Percentiles rank a stretch among this genome's conserved stretches.
These are phyloP conservation scores for Drosophila miranda DNA, from an alignment of 1,140 invertebrate genomes.

Conservation along the genomic window DNA sequence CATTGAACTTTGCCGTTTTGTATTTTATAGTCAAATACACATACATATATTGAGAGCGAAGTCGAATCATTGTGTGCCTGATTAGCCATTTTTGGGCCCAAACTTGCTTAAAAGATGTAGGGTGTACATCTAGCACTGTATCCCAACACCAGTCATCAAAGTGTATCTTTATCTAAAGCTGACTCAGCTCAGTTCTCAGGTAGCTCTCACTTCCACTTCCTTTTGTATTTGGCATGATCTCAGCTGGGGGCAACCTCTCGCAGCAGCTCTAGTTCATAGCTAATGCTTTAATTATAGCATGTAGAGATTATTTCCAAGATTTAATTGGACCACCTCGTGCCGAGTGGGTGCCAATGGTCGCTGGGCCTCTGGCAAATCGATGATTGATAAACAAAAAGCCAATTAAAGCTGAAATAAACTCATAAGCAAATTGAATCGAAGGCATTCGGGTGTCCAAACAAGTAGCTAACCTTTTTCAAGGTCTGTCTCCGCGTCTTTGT, in stretches of 20 bases:
- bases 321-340: slow-evolving; percentile 49
- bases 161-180: background rate
- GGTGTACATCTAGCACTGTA: too few relatives aligned
- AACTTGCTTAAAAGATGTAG: too few relatives aligned
- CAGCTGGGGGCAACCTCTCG: slow-evolving; percentile 44
- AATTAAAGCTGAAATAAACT: slow-evolving; percentile 37
- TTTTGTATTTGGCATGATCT: slow-evolving; percentile 24
- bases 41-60: slow-evolving; percentile 14
- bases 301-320: slow-evolving; percentile 20
- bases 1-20: slow-evolving; percentile 59
- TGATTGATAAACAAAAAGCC: slow-evolving; percentile 42
- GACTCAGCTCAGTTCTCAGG: slow-evolving; percentile 6
- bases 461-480: slow-evolving; percentile 64
- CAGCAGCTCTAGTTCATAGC: slow-evolving; percentile 43
- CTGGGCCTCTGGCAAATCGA: slow-evolving; percentile 2
- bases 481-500: slow-evolving; percentile 6
- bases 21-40: slow-evolving; percentile 36
- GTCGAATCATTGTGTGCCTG: slow-evolving; percentile 43
- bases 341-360: slow-evolving; percentile 41
- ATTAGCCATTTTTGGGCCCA: slow-evolving; percentile 24
- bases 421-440: slow-evolving; percentile 33
- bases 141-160: too few relatives aligned
- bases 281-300: slow-evolving; percentile 74
- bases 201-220: slow-evolving; percentile 42
- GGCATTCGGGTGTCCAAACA: slow-evolving; percentile 36